Percentiles rank a stretch among this genome's conserved stretches.
Conservation (phyloP, 2,888 invertebrate genomes). For the Meandrusa payeni region DNA sequence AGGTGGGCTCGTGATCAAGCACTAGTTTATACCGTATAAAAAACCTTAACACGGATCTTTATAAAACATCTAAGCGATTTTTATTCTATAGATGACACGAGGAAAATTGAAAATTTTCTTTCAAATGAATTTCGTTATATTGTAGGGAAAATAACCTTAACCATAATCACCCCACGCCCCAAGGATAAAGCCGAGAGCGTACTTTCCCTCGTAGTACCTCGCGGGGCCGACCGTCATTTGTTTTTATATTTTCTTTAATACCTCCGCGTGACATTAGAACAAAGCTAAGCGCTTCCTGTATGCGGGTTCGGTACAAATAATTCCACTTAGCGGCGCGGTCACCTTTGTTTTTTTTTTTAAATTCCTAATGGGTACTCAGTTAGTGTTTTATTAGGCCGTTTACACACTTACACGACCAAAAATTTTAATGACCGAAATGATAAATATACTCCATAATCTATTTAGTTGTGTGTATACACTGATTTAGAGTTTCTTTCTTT, state of each 20-base stretch:
- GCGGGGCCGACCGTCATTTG: slow-evolving; percentile 36
- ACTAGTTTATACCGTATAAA: no score
- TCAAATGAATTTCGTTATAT: slow-evolving; percentile 22
- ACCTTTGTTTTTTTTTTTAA: slow-evolving; percentile 42
- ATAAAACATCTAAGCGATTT: no score
- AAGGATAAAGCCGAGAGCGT: slow-evolving; percentile 20
- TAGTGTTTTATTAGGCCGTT: slow-evolving; percentile 28
- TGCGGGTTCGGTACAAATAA: slow-evolving; percentile 50
- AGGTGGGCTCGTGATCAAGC: no score
- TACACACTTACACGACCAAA: no score
- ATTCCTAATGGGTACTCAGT: slow-evolving; percentile 32
- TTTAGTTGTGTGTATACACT: no score
- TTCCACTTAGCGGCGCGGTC: slow-evolving; percentile 50
- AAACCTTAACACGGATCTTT: no score
- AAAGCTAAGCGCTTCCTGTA: slow-evolving; percentile 58
- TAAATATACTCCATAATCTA: no score
- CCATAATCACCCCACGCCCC: slow-evolving; percentile 24
- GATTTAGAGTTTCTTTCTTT: no score
- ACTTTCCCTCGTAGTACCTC: slow-evolving; percentile 26
- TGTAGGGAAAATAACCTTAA: slow-evolving; percentile 20
- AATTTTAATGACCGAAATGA: no score
- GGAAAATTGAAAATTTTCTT: slow-evolving; percentile 18
- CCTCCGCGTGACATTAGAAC: slow-evolving; percentile 50
- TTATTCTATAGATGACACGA: slow-evolving; percentile 3
- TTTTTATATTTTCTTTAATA: slow-evolving; percentile 39